These are phyloP conservation scores for Engraulis encrasicolus DNA, from an alignment of 2,113 vertebrate genomes.

Conservation along the genomic window DNA sequence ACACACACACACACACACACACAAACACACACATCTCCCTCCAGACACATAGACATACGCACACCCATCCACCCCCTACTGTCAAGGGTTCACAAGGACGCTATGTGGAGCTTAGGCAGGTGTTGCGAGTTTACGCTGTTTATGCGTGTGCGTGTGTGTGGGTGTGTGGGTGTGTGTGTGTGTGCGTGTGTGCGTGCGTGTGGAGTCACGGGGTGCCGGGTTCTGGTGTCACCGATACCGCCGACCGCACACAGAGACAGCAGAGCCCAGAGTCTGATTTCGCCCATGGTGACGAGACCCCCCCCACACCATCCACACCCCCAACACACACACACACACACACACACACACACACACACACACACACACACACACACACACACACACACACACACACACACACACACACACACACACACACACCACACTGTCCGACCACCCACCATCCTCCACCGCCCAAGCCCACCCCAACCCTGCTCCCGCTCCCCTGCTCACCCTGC, in stretches of 20 bases:
- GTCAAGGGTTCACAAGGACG: neutral
- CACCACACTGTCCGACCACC: slow-evolving; percentile 56
- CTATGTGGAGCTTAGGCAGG: neutral
- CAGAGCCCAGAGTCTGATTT: neutral
- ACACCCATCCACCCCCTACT: neutral
- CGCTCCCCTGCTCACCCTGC: too few relatives aligned
- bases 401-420: too few relatives aligned
- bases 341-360: too few relatives aligned
- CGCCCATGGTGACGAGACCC: neutral
- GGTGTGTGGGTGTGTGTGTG: neutral
- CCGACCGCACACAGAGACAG: neutral
- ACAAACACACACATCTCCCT: too few relatives aligned
- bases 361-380: too few relatives aligned
- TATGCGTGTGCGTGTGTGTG: neutral
- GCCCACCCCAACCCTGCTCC: slow-evolving; percentile 16
- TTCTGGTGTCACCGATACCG: slow-evolving; percentile 1
- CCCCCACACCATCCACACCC: neutral
- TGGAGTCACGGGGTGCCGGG: neutral
- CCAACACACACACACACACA: too few relatives aligned
- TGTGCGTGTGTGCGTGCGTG: neutral
- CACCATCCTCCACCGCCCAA: slow-evolving; percentile 43
- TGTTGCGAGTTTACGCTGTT: neutral
- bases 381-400: too few relatives aligned
- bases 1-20: too few relatives aligned
- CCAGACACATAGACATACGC: neutral